Percentiles rank a stretch among this genome's conserved stretches.
These are phyloP conservation scores for Notothenia coriiceps DNA, from an alignment of 2,113 vertebrate species.

Conservation along the genomic window DNA sequence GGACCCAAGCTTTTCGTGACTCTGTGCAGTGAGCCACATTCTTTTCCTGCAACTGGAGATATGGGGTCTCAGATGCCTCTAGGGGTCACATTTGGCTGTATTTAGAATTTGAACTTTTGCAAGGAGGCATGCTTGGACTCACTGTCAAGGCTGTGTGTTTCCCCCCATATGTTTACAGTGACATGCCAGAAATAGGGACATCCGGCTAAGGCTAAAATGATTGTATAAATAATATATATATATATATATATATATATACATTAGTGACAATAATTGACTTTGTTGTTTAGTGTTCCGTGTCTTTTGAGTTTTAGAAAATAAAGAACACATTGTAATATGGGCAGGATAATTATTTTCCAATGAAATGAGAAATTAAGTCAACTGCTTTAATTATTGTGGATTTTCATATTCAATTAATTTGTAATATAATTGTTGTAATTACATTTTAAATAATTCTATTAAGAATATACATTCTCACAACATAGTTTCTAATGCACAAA, in stretches of 20 bases:
- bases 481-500: no score
- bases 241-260: no score
- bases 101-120: conserved; percentile 78
- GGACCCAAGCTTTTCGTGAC: conserved; percentile 30
- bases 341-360: background rate
- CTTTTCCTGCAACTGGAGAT: conserved; percentile 75
- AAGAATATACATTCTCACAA: background rate
- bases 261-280: background rate
- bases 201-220: background rate
- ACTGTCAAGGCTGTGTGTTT: conserved; percentile 1
- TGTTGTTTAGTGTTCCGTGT: background rate
- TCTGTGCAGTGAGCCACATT: conserved; percentile 49
- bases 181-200: background rate
- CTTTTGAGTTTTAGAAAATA: background rate
- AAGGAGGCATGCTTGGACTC: conserved; percentile 57
- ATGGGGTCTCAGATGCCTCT: conserved; percentile 66
- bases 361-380: background rate
- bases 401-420: background rate
- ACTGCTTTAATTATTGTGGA: background rate
- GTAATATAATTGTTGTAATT: no score
- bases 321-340: background rate
- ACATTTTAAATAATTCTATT: no score
- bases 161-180: conserved; percentile 21
- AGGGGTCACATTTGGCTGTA: conserved; percentile 70
- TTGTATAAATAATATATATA: background rate